phyloP scores from a whole-genome alignment of 2,888 invertebrate species.

The Leptinotarsa haldemani region DNA sequence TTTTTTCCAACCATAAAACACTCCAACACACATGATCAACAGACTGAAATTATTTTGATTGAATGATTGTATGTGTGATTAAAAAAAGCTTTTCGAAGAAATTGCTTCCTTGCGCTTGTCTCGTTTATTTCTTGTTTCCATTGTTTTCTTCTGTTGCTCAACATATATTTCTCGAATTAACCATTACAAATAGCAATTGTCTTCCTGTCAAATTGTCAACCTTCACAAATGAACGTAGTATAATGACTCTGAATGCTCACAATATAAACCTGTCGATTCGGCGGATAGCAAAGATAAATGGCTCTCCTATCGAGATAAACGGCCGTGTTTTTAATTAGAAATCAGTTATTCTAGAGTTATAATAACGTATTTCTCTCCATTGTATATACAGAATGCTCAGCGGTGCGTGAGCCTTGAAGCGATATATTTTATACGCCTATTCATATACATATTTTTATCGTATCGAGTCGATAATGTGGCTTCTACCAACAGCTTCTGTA shows the following conservation, averaged over 20 bases:
- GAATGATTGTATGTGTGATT: no score
- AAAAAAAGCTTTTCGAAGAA: no score
- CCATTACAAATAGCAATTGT: background rate
- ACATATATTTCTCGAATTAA: no score
- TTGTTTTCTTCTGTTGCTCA: no score
- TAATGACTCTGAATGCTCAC: conserved; percentile 12
- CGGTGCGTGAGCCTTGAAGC: conserved; percentile 11
- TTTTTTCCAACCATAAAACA: no score
- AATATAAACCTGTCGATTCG: conserved; percentile 24
- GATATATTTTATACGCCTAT: conserved; percentile 26
- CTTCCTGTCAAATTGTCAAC: background rate
- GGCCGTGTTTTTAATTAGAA: conserved; percentile 22
- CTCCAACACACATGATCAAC: no score
- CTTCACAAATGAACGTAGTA: background rate
- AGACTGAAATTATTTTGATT: no score
- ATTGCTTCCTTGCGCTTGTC: no score
- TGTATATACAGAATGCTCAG: conserved; percentile 24
- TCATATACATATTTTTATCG: conserved; percentile 25
- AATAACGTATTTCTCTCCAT: conserved; percentile 14
- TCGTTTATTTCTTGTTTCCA: no score
- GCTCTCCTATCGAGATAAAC: conserved; percentile 20
- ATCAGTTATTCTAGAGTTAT: conserved; percentile 16
- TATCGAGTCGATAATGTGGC: conserved; percentile 22
- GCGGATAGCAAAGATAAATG: conserved; percentile 16
- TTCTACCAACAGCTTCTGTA: conserved; percentile 41